A percentile compares a stretch with the other conserved stretches of the same genome.
These are phyloP conservation scores for Lottia gigantea DNA, from an alignment of 2,888 invertebrate genomes.

Conservation along the genomic window DNA sequence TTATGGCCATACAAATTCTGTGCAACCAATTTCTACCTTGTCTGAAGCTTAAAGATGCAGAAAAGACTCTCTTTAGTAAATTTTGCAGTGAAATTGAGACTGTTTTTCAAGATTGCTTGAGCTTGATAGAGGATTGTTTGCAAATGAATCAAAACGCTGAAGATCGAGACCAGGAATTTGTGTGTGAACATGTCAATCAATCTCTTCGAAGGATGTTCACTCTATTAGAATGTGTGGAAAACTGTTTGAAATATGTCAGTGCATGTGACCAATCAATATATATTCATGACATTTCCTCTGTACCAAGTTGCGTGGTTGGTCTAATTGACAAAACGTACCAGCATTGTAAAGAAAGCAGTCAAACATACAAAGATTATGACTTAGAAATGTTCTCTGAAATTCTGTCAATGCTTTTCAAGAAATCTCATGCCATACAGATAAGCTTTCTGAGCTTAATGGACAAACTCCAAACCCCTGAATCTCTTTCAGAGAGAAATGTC, in stretches of 20 bases:
- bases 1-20: conserved; percentile 34
- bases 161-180: background rate
- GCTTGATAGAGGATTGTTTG: background rate
- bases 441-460: conserved; percentile 30
- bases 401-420: conserved; percentile 53
- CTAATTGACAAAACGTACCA: conserved; percentile 50
- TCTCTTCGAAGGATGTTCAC: background rate
- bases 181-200: background rate
- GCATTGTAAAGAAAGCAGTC: conserved; percentile 56
- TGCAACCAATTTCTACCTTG: conserved; percentile 53
- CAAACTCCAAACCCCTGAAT: conserved; percentile 15
- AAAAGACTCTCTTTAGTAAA: conserved; percentile 42
- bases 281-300: conserved; percentile 39
- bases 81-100: conserved; percentile 23
- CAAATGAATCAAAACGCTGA: background rate
- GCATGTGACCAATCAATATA: conserved; percentile 25
- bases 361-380: conserved; percentile 46
- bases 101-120: background rate
- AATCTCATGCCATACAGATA: conserved; percentile 55
- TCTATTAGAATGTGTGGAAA: conserved; percentile 41
- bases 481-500: conserved; percentile 17
- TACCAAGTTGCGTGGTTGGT: conserved; percentile 46
- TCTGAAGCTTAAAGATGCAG: conserved; percentile 42
- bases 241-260: conserved; percentile 42
- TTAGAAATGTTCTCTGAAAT: conserved; percentile 46